These are phyloP conservation scores for Chelon labrosus DNA, from an alignment of 2,797 vertebrate species.

Conservation along the genomic window DNA sequence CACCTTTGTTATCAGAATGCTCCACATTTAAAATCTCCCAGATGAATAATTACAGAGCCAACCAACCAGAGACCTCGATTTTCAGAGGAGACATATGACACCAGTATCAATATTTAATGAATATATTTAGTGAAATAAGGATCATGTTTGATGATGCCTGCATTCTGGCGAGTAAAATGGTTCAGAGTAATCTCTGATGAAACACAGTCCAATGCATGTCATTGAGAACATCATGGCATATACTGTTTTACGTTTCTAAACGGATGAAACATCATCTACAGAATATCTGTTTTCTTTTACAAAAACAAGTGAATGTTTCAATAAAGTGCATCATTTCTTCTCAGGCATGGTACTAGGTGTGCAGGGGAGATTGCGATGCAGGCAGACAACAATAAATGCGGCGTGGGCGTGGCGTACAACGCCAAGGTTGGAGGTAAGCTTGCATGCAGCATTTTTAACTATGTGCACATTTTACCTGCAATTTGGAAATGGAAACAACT, in stretches of 20 bases:
- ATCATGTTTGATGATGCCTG: too few species aligned
- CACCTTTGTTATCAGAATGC: conserved; percentile 46
- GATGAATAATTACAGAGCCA: conserved; percentile 24
- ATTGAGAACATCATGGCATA: too few species aligned
- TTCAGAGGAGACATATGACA: conserved; percentile 13
- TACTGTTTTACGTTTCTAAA: too few species aligned
- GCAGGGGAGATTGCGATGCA: conserved; percentile 99
- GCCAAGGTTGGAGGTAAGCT: conserved; percentile 95
- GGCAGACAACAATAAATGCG: conserved; percentile 97
- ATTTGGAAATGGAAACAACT: not conserved
- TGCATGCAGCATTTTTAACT: not conserved
- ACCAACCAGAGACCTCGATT: conserved; percentile 8
- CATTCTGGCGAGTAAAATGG: not conserved
- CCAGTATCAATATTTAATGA: not conserved
- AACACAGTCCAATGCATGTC: not conserved
- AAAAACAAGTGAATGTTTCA: not conserved
- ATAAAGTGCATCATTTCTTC: conserved; percentile 42
- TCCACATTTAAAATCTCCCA: conserved; percentile 15
- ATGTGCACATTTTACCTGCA: not conserved
- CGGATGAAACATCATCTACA: too few species aligned
- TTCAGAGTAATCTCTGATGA: not conserved
- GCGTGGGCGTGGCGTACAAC: conserved; percentile 96
- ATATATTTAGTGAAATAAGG: conserved; percentile 9
- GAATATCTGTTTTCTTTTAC: not conserved
- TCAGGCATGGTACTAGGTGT: conserved; percentile 96